These are phyloP conservation scores for Meriones unguiculatus DNA, from an alignment of 2,113 vertebrate species.

Conservation along the genomic window DNA sequence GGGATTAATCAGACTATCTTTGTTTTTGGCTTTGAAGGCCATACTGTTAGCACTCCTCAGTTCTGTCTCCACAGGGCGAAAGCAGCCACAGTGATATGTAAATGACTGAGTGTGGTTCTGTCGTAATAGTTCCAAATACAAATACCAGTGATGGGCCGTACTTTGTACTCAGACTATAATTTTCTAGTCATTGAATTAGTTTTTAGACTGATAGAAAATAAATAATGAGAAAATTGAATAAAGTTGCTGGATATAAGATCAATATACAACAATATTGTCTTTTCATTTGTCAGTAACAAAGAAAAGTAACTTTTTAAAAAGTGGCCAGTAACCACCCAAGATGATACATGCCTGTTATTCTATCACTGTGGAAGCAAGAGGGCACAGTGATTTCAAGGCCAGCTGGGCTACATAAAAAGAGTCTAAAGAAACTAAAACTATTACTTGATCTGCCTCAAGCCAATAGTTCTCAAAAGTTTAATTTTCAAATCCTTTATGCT, in stretches of 20 bases:
- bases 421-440: constrained; percentile 31
- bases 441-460: constrained; percentile 24
- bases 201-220: background rate
- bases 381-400: background rate
- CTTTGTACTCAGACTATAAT: background rate
- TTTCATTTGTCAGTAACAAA: background rate
- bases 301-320: constrained; percentile 38
- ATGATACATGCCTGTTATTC: background rate
- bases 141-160: background rate
- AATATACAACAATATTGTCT: constrained; percentile 54
- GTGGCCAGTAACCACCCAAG: background rate
- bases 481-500: background rate
- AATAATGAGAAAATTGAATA: constrained; percentile 26
- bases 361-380: background rate
- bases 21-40: background rate
- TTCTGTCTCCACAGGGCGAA: background rate
- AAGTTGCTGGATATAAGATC: constrained; percentile 64
- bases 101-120: background rate
- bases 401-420: background rate
- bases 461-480: constrained; percentile 9
- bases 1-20: background rate
- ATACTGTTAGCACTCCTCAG: background rate
- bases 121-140: background rate
- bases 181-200: background rate
- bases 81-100: background rate